These are phyloP conservation scores for Aphodius sticticus DNA, from an alignment of 2,888 invertebrate genomes.

Conservation along the genomic window DNA sequence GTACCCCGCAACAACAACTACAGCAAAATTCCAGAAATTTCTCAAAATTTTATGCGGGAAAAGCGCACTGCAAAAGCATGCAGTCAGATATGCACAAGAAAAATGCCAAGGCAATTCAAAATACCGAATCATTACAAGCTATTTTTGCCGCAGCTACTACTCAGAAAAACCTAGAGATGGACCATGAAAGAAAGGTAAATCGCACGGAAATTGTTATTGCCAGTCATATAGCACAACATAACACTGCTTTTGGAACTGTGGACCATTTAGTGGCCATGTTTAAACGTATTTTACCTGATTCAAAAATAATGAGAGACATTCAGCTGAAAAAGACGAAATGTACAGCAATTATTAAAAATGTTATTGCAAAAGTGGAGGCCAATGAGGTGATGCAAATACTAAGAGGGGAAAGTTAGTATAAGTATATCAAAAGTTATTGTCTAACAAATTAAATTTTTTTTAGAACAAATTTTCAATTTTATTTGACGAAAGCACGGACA, in stretches of 20 bases:
- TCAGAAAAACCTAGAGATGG: not conserved
- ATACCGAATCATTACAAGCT: not conserved
- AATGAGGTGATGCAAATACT: not conserved
- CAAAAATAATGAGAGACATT: not conserved
- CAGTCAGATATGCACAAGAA: not conserved
- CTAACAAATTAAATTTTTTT: not conserved
- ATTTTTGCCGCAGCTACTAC: constrained; percentile 6
- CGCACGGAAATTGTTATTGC: constrained; percentile 5
- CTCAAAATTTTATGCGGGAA: not conserved
- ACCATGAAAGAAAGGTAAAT: not conserved
- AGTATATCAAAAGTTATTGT: not conserved
- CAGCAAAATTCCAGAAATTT: not conserved
- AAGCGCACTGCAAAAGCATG: constrained; percentile 6
- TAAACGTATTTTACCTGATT: not conserved
- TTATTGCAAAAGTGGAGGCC: not conserved
- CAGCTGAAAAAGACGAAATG: constrained; percentile 5
- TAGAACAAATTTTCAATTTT: constrained; percentile 15
- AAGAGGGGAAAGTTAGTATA: not conserved
- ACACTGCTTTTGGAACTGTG: not conserved
- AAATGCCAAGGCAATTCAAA: not conserved
- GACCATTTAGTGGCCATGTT: constrained; percentile 13
- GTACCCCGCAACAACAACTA: not conserved
- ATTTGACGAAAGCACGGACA: constrained; percentile 10
- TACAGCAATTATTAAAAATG: constrained; percentile 17
- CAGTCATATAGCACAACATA: not conserved